Base-by-base conservation (phyloP, 2,113 vertebrate species). In the Bombycilla garrulus region DNA sequence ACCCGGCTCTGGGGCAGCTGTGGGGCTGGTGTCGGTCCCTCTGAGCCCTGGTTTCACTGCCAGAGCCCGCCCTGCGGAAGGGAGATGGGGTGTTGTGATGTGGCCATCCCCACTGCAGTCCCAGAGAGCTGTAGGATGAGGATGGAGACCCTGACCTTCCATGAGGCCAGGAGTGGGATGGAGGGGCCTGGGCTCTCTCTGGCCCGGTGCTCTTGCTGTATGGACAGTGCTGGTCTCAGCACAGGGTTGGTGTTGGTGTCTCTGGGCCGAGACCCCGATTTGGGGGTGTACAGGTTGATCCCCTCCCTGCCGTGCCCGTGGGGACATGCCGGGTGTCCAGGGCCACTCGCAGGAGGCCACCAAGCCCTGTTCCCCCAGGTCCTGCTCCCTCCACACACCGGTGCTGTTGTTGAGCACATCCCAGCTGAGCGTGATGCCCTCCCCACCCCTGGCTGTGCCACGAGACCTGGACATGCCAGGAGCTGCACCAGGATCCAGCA, bases 281-380 rank as follows among this genome's bases (percentile, higher is more conserved):
- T 9, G 5, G 18, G 44, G 47, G 1, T 60, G 4, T 23, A 22
- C 1, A 3, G 19, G 10, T 54, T 65, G 57, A 35, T 76, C 36
- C 44, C 6, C 1, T 76, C 67, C n/a, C 31, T 10, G 1, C 54
- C 0, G 0, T 65, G 31, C 44, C 48, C 2, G 0, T 26, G 48
- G 60, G 62, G 82, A 36, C 21, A 4, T 5, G 5, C 20, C 56
- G 24, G 14, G 6, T 12, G 2, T 38, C 35, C 87, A 81, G 50
- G 35, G 42, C 44, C 70, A 53, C 25, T 23, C 0, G 0, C 19
- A 47, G 12, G 51, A 73, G 90, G 38, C 77, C 70, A 26, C 56
- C 4, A 3, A 93, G 51, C 51, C 31, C 57, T 62, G 72, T 25
- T 25, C 47, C 19, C 1, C 72, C 70, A 42, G 35, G 17, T 89